Evolutionary conservation across 2,888 invertebrate genomes (phyloP), one percentile per base, ranked within the genome.

Genomic region (Metalampra italica): DNA sequence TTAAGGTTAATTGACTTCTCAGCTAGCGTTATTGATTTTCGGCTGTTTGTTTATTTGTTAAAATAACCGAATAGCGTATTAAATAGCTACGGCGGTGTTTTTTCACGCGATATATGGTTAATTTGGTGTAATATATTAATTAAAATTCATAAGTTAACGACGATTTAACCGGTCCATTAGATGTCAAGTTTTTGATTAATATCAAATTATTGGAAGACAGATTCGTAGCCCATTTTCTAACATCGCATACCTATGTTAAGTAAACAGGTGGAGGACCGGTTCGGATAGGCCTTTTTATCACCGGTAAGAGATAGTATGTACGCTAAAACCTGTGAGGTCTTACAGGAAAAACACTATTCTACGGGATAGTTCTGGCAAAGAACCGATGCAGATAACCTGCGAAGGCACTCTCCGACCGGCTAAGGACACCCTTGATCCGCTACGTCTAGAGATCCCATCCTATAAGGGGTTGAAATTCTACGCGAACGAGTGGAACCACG

Each of bases 1-100:
- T 80, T 74, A 73, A 76, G 82, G 82, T 76, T 80, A 80, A 82
- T 80, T 78, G 72, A 71, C 63, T 63, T 73, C 67, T 69, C 66
- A 55, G 57, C 66, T 68, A 60, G 54, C 56, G 57, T 62, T 75
- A 78, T 78, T 76, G 76, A 75, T 75, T 72, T 67, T 65, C 54
- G 60, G 66, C 56, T 55, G 56, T 64, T 60, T 67, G 62, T 75
- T 71, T 73, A 66, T 74, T 74, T 66, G 57, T 59, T 61, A 56
- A 64, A 62, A 62, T 62, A 60, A 56, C 56, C 46, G 55, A 63
- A 64, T 60, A 47, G 53, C 48, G 46, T 65, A 64, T 64, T 60
- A 66, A 22, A 59, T 46, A 57, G 45, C 42, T 3, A 29, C 30
- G 8, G 43, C 44, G 49, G 53, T 32, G 32, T 30, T 61, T 64